Base-by-base conservation (phyloP, 2,113 vertebrate genomes). In the Fregata magnificens region DNA sequence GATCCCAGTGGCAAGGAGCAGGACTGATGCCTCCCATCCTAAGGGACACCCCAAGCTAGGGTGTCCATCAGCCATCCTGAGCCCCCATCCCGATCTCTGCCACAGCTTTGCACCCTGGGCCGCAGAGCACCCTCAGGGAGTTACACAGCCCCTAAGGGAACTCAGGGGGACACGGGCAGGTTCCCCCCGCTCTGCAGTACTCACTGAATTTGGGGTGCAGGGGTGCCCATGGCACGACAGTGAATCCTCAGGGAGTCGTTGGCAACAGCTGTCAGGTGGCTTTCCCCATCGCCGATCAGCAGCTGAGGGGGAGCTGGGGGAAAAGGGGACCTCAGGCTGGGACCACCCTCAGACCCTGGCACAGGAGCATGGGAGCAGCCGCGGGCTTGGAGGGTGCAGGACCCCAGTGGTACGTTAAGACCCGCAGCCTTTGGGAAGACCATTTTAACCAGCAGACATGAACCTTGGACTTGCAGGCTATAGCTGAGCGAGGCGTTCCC, bases 391-490 rank as follows among this genome's bases (percentile, higher is more conserved):
- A 21, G 29, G 32, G 5, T 17, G 47, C 55, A 50, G 79, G 72
- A 12, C 3, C 8, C 50, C 2, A 0, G 45, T 0, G 11, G n/a
- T 5, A 29, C 19, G 1, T 1, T 10, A 14, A 38, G 45, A n/a
- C 52, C 52, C 38, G 5, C 26, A 49, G 56, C 10, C 72, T 42
- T 2, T 2, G 5, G 73, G 44, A 44, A 22, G 63, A 73, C 6
- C 11, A 7, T 28, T 12, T 72, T 25, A 63, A 47, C 5, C 25
- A 34, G 18, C 1, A 5, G 49, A 42, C 1, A 0, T 0, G 36
- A 6, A 97, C 99, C 99, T 98, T 99, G 99, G 72, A 99, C 96
- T 4, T 95, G 95, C 81, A 99, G 98, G 97, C 86, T 93, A 96
- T 99, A 99, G 98, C 73, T 98, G 31, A 98, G 96, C 0, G 99